Conservation (phyloP, 2,113 vertebrate genomes). For the Lamprologus ornatipinnis region DNA sequence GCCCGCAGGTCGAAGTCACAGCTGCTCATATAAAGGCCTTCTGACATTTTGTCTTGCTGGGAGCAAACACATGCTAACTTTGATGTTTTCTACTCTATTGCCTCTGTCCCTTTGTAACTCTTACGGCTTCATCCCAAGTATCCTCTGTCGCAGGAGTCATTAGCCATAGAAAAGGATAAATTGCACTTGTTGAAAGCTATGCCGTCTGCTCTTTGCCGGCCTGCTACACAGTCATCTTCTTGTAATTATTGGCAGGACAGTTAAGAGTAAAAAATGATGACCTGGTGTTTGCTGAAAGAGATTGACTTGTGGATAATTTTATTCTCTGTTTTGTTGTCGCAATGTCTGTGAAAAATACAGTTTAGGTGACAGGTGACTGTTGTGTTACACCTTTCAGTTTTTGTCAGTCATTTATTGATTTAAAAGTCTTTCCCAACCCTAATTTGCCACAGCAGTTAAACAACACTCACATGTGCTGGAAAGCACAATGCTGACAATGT, state of each 20-base stretch:
- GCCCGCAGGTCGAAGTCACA: slow-evolving; percentile 4
- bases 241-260: background rate
- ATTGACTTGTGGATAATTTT: background rate
- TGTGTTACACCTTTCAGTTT: background rate
- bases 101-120: background rate
- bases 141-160: background rate
- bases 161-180: background rate
- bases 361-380: background rate
- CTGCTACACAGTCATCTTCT: background rate
- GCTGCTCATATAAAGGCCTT: slow-evolving; percentile 17
- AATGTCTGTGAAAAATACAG: background rate
- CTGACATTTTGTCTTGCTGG: slow-evolving; percentile 26
- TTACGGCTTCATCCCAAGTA: background rate
- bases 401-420: background rate
- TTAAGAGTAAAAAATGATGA: background rate
- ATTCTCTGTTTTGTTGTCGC: background rate
- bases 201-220: background rate
- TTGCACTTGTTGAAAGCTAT: slow-evolving; percentile 8
- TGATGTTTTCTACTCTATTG: background rate
- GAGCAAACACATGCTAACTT: background rate
- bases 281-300: background rate
- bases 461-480: background rate
- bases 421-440: background rate
- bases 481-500: background rate
- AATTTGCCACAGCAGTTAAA: background rate